Evolutionary conservation across 2,113 vertebrate genomes (phyloP).

Genomic region (Dasyprocta punctata): DNA sequence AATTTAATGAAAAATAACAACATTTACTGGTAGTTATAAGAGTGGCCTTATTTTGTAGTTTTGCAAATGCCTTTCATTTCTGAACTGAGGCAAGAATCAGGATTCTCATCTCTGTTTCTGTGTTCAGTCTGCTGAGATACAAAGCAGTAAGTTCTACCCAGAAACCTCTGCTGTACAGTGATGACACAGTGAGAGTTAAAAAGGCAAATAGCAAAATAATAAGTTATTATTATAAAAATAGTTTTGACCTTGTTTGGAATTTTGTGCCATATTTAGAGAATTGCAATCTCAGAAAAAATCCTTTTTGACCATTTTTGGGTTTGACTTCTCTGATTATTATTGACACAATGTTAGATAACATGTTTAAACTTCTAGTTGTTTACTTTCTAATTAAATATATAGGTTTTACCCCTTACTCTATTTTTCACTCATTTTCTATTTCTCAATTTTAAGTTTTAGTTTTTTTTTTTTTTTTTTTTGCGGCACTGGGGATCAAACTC

Average conservation of each 20-base stretch:
- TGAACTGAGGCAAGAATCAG: not conserved
- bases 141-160: not conserved
- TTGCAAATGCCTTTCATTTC: not conserved
- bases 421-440: not conserved
- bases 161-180: not conserved
- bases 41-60: not conserved
- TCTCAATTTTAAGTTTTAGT: not conserved
- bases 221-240: not conserved
- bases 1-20: too few species aligned
- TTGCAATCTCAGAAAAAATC: not conserved
- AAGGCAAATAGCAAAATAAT: not conserved
- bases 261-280: not conserved
- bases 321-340: slow-evolving; percentile 14
- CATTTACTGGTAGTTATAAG: too few species aligned
- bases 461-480: too few species aligned
- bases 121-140: not conserved
- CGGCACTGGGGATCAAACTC: too few species aligned
- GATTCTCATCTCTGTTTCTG: not conserved
- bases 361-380: too few species aligned
- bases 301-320: not conserved
- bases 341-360: not conserved
- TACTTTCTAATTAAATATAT: not conserved
- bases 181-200: not conserved
- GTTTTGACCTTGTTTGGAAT: not conserved
- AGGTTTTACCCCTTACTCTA: not conserved